Evolutionary conservation across 2,888 invertebrate species (phyloP).

Genomic region (Tineola bisselliella): DNA sequence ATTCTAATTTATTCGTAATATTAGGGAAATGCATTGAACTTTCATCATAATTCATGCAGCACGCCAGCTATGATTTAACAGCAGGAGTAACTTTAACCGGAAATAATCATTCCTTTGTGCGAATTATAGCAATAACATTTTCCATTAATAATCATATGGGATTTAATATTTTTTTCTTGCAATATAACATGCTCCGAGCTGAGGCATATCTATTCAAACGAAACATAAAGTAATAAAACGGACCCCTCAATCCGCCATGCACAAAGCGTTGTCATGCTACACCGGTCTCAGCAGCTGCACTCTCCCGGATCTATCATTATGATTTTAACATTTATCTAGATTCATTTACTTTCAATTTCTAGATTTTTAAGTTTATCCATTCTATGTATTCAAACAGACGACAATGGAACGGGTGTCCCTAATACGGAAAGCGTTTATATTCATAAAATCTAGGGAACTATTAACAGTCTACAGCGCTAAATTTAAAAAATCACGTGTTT

Average conservation of each 20-base stretch:
- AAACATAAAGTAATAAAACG: constrained; percentile 59
- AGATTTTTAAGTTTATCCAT: background rate
- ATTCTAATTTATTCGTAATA: constrained; percentile 38
- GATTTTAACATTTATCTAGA: background rate
- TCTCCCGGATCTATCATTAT: background rate
- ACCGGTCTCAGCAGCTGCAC: constrained; percentile 32
- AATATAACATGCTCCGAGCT: constrained; percentile 61
- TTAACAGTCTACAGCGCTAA: background rate
- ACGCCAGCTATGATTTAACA: constrained; percentile 46
- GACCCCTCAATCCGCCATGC: constrained; percentile 63
- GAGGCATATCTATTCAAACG: constrained; percentile 52
- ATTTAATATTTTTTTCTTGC: background rate
- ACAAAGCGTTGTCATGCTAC: constrained; percentile 64
- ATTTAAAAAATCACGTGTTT: background rate
- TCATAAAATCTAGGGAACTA: background rate
- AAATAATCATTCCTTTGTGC: constrained; percentile 34
- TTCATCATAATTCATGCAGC: constrained; percentile 55
- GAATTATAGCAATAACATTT: constrained; percentile 32
- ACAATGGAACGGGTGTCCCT: background rate
- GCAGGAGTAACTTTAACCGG: constrained; percentile 26
- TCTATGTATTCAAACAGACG: background rate
- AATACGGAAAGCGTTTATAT: background rate
- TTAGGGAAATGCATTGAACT: constrained; percentile 46
- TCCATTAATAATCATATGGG: background rate
- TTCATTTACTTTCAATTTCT: background rate